Percentiles rank a stretch among this genome's conserved stretches.
These are phyloP conservation scores for Stenurella melanura DNA, from an alignment of 2,888 invertebrate genomes.

Conservation along the genomic window DNA sequence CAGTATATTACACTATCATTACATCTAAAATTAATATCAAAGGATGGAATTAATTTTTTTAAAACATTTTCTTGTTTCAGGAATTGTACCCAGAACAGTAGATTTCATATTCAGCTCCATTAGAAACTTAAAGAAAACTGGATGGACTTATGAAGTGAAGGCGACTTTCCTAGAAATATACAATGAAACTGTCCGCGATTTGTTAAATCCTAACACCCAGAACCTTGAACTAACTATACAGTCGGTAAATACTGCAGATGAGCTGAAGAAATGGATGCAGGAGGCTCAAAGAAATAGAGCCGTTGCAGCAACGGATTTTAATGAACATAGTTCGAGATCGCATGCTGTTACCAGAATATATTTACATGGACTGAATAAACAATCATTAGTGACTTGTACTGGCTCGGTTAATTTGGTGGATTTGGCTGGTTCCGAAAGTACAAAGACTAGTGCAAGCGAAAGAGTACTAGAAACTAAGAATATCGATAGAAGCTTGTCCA, in stretches of 20 bases:
- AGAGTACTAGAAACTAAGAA: slow-evolving; percentile 89
- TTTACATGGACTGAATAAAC: slow-evolving; percentile 80
- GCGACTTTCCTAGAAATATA: slow-evolving; percentile 81
- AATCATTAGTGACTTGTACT: slow-evolving; percentile 78
- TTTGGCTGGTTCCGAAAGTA: no score
- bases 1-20: no score
- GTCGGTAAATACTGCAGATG: slow-evolving; percentile 78
- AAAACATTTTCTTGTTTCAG: not conserved
- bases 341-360: slow-evolving; percentile 78
- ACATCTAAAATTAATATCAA: no score
- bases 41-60: no score
- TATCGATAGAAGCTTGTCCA: slow-evolving; percentile 88
- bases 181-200: slow-evolving; percentile 72
- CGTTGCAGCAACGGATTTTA: no score
- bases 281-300: no score
- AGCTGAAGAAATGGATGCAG: slow-evolving; percentile 82
- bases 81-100: slow-evolving; percentile 84
- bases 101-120: slow-evolving; percentile 86
- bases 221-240: slow-evolving; percentile 78
- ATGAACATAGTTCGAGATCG: no score
- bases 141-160: slow-evolving; percentile 83
- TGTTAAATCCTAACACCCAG: slow-evolving; percentile 72
- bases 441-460: slow-evolving; percentile 72
- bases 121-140: slow-evolving; percentile 81
- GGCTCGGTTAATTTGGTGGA: slow-evolving; percentile 89